Evolutionary conservation across 2,113 vertebrate genomes (phyloP), one percentile per base, ranked within the genome.

Genomic region (Alethe diademata): DNA sequence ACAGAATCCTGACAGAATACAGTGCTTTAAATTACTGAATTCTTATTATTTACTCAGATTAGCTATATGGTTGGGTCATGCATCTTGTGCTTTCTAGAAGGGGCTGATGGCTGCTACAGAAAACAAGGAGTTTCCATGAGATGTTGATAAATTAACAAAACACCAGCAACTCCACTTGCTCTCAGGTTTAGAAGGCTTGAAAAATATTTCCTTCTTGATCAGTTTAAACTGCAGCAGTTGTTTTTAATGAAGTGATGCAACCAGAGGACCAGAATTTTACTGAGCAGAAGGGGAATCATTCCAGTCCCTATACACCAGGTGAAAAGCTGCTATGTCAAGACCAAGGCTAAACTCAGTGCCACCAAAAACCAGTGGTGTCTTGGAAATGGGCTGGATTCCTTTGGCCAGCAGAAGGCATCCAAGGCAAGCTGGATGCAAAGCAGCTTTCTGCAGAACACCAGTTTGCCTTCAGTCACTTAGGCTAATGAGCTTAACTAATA

Each of bases 401-500:
- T n/a, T 93, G 78, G 69, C 76, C 84, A 74, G 69, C 51, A 94
- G 84, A 89, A 87, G 69, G 90, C 73, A 94, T 35, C 78, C 84
- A 78, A 80, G 73, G 35, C 78, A 36, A 92, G 61, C 71, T 58
- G 61, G 43, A 51, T 72, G 62, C 61, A 81, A 73, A 78, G 79
- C 23, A 91, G 54, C 5, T 29, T 62, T 60, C 40, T 62, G 47
- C 26, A 79, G 64, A 69, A 56, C 48, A 48, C 19, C 35, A 40
- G 14, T n/a, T 53, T 91, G 64, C 66, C 60, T 71, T 67, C 81
- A 87, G 62, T 47, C 84, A 53, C 54, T 50, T 20, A 33, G 25
- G 31, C 60, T 94, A 91, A 95, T 47, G 31, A 92, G 38, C 57
- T 86, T 75, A 73, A 69, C 61, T 51, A 83, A 86, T 22, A 74